These are phyloP conservation scores for Leiothrix lutea DNA, from an alignment of 2,113 vertebrate genomes.

Conservation along the genomic window DNA sequence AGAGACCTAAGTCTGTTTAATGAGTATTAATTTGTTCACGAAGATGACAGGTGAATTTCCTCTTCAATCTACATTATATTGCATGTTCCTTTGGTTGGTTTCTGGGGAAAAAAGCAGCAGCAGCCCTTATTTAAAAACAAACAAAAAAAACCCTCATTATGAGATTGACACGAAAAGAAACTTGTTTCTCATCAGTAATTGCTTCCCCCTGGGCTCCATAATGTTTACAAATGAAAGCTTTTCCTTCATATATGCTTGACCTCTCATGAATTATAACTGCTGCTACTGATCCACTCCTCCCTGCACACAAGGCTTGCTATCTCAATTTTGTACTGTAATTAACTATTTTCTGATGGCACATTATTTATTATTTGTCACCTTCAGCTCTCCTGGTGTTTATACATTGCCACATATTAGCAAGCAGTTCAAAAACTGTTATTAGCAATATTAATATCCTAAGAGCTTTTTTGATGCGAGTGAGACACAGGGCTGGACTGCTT, in stretches of 20 bases:
- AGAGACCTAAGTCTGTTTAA: neutral
- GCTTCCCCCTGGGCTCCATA: neutral
- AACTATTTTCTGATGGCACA: conserved; percentile 17
- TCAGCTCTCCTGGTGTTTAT: neutral
- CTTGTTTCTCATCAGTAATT: conserved; percentile 47
- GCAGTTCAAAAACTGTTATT: conserved; percentile 35
- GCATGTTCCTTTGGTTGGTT: neutral
- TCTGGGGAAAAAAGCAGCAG: neutral
- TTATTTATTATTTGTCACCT: conserved; percentile 35
- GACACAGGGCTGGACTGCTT: neutral
- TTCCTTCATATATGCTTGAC: conserved; percentile 22
- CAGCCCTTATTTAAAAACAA: neutral
- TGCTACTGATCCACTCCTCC: neutral
- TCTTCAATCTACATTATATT: neutral
- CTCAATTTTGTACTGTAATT: conserved; percentile 31
- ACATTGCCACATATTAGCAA: neutral
- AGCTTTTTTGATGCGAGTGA: neutral
- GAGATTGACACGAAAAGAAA: neutral
- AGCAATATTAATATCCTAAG: neutral
- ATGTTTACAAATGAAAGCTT: conserved; percentile 35
- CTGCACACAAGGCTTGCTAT: neutral
- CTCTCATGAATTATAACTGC: conserved; percentile 2
- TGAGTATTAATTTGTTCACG: neutral
- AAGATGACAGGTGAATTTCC: neutral
- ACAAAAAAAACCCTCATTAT: neutral